Evolutionary conservation across 2,797 vertebrate genomes (phyloP).

Genomic region (Eospalax fontanierii): DNA sequence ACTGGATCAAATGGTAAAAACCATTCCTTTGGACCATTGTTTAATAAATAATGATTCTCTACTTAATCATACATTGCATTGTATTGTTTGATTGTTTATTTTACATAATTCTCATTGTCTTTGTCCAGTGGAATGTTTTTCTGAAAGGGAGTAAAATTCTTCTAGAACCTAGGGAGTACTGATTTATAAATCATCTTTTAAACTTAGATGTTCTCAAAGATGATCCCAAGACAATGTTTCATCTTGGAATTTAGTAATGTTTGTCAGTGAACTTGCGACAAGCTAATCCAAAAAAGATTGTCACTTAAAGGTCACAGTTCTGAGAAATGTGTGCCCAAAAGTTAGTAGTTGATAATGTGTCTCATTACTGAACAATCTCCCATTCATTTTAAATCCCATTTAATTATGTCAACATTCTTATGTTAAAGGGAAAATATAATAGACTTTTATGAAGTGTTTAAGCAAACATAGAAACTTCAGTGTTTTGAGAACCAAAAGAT

Average conservation of each 20-base stretch:
- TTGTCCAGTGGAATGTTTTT: conserved; percentile 4
- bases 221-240: background rate
- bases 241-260: background rate
- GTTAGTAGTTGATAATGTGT: background rate
- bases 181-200: conserved; percentile 22
- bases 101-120: background rate
- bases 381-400: background rate
- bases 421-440: conserved; percentile 26
- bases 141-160: conserved; percentile 6
- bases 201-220: conserved; percentile 2
- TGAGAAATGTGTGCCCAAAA: background rate
- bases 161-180: background rate
- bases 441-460: background rate
- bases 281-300: background rate
- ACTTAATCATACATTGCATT: conserved; percentile 10
- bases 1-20: conserved; percentile 20
- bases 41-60: conserved; percentile 33
- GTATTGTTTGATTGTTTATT: background rate
- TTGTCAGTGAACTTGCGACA: conserved; percentile 20
- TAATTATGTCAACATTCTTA: background rate
- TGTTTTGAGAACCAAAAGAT: conserved; percentile 1
- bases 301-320: background rate
- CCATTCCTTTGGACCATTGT: background rate
- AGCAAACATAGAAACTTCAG: background rate
- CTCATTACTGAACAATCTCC: background rate